Evolutionary conservation across 2,888 invertebrate genomes (phyloP).

Genomic region (Serrognathus titanus): DNA sequence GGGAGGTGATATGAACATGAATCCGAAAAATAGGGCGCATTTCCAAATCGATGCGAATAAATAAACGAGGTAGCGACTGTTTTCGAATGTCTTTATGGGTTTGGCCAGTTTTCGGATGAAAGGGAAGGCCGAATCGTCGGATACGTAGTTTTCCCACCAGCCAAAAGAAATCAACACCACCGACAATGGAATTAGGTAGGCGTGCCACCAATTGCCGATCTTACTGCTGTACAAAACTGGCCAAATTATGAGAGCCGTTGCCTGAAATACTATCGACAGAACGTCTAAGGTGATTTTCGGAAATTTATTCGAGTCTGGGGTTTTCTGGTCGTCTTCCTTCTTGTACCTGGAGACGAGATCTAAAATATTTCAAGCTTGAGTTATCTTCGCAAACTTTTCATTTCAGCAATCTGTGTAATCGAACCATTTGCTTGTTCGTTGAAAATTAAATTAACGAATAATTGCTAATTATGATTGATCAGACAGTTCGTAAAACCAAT

Average conservation of each 20-base stretch:
- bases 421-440: too few relatives aligned
- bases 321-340: too few relatives aligned
- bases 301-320: background rate
- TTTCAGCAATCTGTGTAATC: too few relatives aligned
- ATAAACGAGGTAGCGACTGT: slow-evolving; percentile 67
- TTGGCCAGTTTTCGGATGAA: slow-evolving; percentile 46
- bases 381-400: too few relatives aligned
- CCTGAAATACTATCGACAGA: slow-evolving; percentile 61
- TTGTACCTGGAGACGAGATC: too few relatives aligned
- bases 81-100: slow-evolving; percentile 37
- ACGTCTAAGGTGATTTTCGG: slow-evolving; percentile 45
- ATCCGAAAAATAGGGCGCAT: slow-evolving; percentile 65
- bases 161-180: slow-evolving; percentile 68
- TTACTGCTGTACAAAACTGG: slow-evolving; percentile 49
- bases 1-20: slow-evolving; percentile 54
- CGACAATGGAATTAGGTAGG: slow-evolving; percentile 57
- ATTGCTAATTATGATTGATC: too few relatives aligned
- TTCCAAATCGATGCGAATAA: slow-evolving; percentile 73
- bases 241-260: slow-evolving; percentile 67
- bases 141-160: slow-evolving; percentile 83
- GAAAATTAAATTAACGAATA: too few relatives aligned
- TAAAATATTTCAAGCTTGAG: too few relatives aligned
- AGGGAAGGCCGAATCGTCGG: slow-evolving; percentile 36
- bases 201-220: background rate
- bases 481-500: too few relatives aligned